These are phyloP conservation scores for Pheosia tremula DNA, from an alignment of 2,888 invertebrate genomes.

Conservation along the genomic window DNA sequence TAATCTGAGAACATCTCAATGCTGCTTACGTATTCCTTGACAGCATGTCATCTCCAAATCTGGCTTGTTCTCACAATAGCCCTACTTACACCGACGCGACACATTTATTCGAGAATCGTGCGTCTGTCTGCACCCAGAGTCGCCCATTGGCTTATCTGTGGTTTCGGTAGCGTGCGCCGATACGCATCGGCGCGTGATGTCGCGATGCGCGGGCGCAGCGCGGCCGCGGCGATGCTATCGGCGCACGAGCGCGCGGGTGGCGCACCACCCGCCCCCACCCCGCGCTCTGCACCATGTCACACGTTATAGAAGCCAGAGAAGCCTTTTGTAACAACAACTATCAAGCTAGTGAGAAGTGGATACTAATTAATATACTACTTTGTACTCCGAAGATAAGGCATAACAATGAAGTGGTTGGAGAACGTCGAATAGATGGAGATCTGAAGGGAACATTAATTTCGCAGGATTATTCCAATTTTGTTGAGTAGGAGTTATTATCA, in stretches of 20 bases:
- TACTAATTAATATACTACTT: slow-evolving; percentile 5
- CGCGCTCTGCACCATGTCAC: slow-evolving; percentile 20
- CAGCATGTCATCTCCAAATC: slow-evolving; percentile 36
- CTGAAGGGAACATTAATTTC: neutral
- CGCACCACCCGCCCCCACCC: slow-evolving; percentile 23
- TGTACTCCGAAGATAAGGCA: neutral
- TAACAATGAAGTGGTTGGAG: neutral
- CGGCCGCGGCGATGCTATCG: slow-evolving; percentile 63
- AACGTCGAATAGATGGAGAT: neutral
- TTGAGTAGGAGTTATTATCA: neutral
- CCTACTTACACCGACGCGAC: slow-evolving; percentile 50
- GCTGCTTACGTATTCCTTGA: slow-evolving; percentile 31
- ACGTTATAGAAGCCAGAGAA: slow-evolving; percentile 23
- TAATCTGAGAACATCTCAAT: slow-evolving; percentile 28
- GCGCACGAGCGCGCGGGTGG: slow-evolving; percentile 55
- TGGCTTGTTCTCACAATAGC: slow-evolving; percentile 39
- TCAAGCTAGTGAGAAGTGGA: slow-evolving; percentile 5
- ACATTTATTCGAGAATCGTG: slow-evolving; percentile 78
- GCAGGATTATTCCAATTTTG: neutral
- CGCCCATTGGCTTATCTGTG: slow-evolving; percentile 50
- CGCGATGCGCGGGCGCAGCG: slow-evolving; percentile 60
- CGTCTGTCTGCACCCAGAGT: slow-evolving; percentile 47
- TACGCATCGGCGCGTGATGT: slow-evolving; percentile 74
- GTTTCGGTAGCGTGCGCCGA: slow-evolving; percentile 61
- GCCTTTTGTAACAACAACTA: slow-evolving; percentile 11